Evolutionary conservation across 2,113 vertebrate genomes (phyloP).

Genomic region (Oryzias melastigma): DNA sequence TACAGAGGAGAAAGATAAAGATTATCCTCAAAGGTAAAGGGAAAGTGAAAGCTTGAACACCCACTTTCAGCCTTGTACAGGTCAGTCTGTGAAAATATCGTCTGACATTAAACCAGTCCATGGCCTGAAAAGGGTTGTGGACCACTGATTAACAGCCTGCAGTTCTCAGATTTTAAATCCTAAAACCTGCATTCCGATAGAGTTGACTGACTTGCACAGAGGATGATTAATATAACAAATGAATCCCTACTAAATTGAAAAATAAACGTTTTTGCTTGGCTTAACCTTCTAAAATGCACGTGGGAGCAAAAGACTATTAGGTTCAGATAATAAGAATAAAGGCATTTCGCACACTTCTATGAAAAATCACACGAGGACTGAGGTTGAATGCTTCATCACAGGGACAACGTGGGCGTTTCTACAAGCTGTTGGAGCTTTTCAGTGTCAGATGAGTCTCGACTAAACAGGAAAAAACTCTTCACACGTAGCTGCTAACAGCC

Average conservation of each 20-base stretch:
- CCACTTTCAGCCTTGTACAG: no score
- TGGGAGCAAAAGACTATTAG: no score
- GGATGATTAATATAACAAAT: neutral
- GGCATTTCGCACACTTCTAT: slow-evolving; percentile 14
- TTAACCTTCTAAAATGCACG: no score
- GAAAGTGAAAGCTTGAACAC: no score
- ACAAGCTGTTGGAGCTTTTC: neutral
- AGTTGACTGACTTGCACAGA: slow-evolving; percentile 2
- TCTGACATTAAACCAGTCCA: no score
- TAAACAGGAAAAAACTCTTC: neutral
- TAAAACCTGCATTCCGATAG: slow-evolving; percentile 1
- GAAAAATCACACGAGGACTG: slow-evolving; percentile 15
- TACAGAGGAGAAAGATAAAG: no score
- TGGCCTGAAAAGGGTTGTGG: neutral
- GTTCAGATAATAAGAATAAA: slow-evolving; percentile 26
- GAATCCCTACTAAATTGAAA: no score
- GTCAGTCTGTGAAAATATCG: no score
- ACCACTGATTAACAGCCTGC: neutral
- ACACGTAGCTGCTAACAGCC: neutral
- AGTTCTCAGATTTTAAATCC: neutral
- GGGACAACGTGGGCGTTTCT: neutral
- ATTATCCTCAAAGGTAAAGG: no score
- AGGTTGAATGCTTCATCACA: neutral
- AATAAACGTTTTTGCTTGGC: no score
- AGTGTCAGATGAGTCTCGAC: neutral